phyloP scores from a whole-genome alignment of 2,888 invertebrate species.

The Tenthredo mesomela region DNA sequence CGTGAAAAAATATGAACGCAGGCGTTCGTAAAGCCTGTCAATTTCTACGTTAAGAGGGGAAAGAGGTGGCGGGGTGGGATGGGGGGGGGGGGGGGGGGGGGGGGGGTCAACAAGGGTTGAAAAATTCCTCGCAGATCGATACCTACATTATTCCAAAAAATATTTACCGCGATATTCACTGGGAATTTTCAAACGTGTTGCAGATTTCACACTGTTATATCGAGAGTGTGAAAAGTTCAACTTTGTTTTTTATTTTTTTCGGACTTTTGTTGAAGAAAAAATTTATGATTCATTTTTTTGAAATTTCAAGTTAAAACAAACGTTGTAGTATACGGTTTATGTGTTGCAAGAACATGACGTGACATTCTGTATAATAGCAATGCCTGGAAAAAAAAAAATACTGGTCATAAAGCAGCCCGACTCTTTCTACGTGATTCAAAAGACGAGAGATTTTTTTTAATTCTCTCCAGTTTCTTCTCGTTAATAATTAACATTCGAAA shows the following conservation, averaged over 20 bases:
- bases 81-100: background rate
- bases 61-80: too few species aligned
- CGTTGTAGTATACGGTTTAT: background rate
- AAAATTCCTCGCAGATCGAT: constrained; percentile 19
- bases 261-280: too few species aligned
- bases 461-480: background rate
- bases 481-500: background rate
- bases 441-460: background rate
- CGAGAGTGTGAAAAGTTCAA: background rate
- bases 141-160: constrained; percentile 12
- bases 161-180: background rate
- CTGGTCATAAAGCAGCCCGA: background rate
- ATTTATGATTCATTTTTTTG: background rate
- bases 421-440: background rate
- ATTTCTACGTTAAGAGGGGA: background rate
- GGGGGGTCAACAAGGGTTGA: background rate
- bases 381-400: background rate
- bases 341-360: background rate
- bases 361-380: background rate
- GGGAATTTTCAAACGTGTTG: background rate
- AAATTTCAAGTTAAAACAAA: background rate
- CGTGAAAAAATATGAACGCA: constrained; percentile 33
- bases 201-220: background rate
- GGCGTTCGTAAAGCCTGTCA: constrained; percentile 1
- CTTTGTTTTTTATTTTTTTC: too few species aligned